Evolutionary conservation across 2,797 vertebrate genomes (phyloP), one percentile per base, ranked within the genome.

Genomic region (Anisognathus igniventris): DNA sequence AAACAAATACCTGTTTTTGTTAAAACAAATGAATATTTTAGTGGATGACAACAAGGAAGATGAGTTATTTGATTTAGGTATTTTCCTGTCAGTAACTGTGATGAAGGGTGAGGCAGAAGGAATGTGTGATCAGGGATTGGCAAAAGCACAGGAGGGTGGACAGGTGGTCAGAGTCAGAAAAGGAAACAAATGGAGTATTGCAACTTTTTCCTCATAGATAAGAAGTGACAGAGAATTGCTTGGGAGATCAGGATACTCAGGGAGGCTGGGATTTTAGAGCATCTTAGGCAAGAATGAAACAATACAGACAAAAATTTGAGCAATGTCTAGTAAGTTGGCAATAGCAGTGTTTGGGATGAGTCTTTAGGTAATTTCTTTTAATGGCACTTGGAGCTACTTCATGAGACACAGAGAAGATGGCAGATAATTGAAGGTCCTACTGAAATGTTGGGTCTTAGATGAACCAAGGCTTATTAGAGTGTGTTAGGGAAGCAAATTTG

Each of bases 381-480:
- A 50, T 80, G 40, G 13, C 11, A 6, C 77, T 67, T 68, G 40
- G 18, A 74, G 19, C 28, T 58, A 16, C 42, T 58, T 90, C 0
- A 2, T 6, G 31, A 57, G 42, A 9, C 20, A 27, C 10, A 40
- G 27, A 67, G 37, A 66, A 86, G 15, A 33, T 2, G 8, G 30
- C 17, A 28, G 64, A 65, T 33, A 44, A 39, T 31, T 77, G 10
- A 54, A 57, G 22, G 10, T 65, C 10, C 39, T 61, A 2, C 9
- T 54, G 47, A 68, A 70, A 64, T 10, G 0, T 0, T 0, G 21
- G 37, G 44, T 65, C 47, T 40, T 72, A n/a, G 39, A 15, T 81
- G 27, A 84, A 56, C 45, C 35, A 18, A 79, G 66, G 6, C 50
- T 84, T 91, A 21, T 15, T 85, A 42, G 4, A 1, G 0, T 66